These are phyloP conservation scores for Coryphaenoides rupestris DNA, from an alignment of 2,113 vertebrate species.

Conservation along the genomic window DNA sequence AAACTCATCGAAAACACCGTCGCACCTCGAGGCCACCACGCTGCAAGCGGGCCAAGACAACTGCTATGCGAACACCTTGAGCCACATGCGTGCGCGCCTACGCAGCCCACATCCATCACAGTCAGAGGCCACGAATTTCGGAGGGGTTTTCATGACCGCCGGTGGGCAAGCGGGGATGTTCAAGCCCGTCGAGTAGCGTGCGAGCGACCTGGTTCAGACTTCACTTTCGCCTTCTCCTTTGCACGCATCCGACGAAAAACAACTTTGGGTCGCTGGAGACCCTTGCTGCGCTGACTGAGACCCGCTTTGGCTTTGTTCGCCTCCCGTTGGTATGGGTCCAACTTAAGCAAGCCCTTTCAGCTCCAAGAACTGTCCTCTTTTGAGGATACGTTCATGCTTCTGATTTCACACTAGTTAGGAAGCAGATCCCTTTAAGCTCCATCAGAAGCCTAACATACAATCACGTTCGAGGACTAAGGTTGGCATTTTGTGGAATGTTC, in stretches of 20 bases:
- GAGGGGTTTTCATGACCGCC: conserved; percentile 37
- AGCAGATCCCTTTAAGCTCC: neutral
- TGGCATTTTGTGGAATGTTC: too few relatives aligned
- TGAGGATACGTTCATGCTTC: conserved; percentile 62
- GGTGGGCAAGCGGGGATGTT: neutral
- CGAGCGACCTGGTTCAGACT: too few relatives aligned
- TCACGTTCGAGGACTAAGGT: neutral
- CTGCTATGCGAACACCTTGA: too few relatives aligned
- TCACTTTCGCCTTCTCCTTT: too few relatives aligned
- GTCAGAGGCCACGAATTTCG: conserved; percentile 83
- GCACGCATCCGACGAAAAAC: neutral
- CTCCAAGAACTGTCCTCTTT: conserved; percentile 54
- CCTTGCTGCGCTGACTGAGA: too few relatives aligned
- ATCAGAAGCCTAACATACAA: too few relatives aligned
- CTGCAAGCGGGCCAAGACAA: conserved; percentile 93
- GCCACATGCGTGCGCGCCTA: conserved; percentile 67
- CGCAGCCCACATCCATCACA: conserved; percentile 95
- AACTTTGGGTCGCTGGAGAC: neutral
- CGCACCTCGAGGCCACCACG: conserved; percentile 78
- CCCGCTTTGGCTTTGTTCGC: too few relatives aligned
- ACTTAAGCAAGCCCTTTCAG: conserved; percentile 46
- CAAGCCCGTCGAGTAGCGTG: neutral
- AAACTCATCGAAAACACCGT: conserved; percentile 85
- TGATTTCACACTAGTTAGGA: conserved; percentile 44
- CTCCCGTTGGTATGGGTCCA: too few relatives aligned